phyloP scores from a whole-genome alignment of 2,797 vertebrate genomes.

The Manis javanica region DNA sequence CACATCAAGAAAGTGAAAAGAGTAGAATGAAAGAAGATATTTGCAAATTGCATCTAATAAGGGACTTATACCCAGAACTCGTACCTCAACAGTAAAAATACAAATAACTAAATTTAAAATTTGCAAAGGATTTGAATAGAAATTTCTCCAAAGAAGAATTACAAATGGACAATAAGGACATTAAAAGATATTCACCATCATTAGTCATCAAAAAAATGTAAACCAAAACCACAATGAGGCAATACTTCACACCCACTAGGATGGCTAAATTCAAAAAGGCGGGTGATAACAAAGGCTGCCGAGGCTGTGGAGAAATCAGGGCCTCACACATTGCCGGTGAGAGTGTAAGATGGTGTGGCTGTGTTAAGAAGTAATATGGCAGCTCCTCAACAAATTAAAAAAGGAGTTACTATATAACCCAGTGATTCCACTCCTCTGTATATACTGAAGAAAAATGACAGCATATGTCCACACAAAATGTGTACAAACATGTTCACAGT shows the following conservation, averaged over 20 bases:
- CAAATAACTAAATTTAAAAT: not conserved
- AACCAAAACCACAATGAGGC: not conserved
- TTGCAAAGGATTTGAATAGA: not conserved
- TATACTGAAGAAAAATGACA: not conserved
- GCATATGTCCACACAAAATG: not conserved
- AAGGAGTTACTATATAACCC: not conserved
- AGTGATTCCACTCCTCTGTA: not conserved
- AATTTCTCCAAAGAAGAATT: constrained; percentile 15
- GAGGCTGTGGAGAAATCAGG: not conserved
- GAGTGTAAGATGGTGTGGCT: not conserved
- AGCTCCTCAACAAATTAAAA: not conserved
- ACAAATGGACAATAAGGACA: not conserved
- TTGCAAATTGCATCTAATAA: not conserved
- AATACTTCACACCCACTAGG: not conserved
- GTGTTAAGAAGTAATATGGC: not conserved
- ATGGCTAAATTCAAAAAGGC: not conserved
- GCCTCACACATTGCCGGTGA: not conserved
- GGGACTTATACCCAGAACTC: not conserved
- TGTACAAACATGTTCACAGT: not conserved
- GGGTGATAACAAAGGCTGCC: not conserved
- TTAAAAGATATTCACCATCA: not conserved
- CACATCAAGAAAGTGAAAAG: not conserved
- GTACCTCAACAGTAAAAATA: constrained; percentile 3
- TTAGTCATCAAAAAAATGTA: not conserved
- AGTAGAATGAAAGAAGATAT: not conserved